phyloP scores from a whole-genome alignment of 2,113 vertebrate species.

The Eublepharis macularius region DNA sequence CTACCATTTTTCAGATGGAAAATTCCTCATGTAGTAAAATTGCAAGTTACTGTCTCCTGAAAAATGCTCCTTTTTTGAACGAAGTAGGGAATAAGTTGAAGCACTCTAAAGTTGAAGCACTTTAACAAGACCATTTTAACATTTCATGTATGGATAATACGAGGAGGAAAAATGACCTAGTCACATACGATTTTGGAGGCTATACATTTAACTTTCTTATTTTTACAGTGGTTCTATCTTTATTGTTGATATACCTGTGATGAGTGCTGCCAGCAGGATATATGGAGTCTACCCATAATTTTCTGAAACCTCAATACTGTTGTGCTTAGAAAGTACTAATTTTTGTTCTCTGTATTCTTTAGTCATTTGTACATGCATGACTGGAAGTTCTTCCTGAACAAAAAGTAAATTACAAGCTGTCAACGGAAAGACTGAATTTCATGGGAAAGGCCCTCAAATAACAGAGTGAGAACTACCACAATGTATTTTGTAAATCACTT shows the following conservation, averaged over 20 bases:
- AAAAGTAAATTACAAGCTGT: constrained; percentile 56
- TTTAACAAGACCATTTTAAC: constrained; percentile 10
- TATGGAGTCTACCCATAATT: constrained; percentile 47
- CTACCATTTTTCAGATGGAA: no score
- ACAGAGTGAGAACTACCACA: constrained; percentile 54
- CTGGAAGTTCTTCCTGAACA: constrained; percentile 41
- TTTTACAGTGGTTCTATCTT: constrained; percentile 30
- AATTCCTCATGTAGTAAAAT: neutral
- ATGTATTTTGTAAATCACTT: neutral
- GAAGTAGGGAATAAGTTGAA: neutral
- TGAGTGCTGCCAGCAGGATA: constrained; percentile 1
- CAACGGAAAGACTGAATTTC: constrained; percentile 48
- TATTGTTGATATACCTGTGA: constrained; percentile 8
- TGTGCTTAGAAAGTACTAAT: constrained; percentile 54
- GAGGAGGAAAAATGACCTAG: neutral
- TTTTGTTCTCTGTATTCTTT: constrained; percentile 53
- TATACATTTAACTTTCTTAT: constrained; percentile 41
- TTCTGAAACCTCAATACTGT: constrained; percentile 45
- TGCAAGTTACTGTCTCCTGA: no score
- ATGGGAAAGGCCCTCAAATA: constrained; percentile 44
- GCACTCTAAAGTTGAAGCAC: neutral
- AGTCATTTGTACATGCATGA: constrained; percentile 14
- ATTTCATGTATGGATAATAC: neutral
- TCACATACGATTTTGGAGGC: constrained; percentile 20
- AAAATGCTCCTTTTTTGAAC: neutral